Evolutionary conservation across 30 jellyfish, hydroid and myxozoan species (phyloP).

Genomic region (Aurelia sp.): DNA sequence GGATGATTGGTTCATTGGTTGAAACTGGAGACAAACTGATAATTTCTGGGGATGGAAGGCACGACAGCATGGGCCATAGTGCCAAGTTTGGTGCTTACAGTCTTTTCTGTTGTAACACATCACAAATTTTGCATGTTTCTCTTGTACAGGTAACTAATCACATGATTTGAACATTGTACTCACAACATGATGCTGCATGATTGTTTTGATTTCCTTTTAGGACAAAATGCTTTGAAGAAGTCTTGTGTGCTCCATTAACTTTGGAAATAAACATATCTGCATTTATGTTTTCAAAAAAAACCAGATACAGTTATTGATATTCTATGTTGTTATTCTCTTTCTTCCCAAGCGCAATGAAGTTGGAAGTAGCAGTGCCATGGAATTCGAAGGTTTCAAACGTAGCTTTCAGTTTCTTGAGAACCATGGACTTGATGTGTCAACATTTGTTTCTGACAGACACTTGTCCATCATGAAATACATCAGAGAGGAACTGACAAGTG

Average conservation of each 20-base stretch:
- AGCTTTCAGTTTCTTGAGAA: slow-evolving; percentile 6
- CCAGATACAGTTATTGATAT: too few relatives aligned
- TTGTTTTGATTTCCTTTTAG: too few relatives aligned
- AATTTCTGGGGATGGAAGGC: slow-evolving; percentile 30
- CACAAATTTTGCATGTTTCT: slow-evolving; percentile 24
- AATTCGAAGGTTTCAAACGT: slow-evolving; percentile 40
- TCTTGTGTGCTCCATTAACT: too few relatives aligned
- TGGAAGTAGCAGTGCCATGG: slow-evolving; percentile 63
- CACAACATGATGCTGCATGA: too few relatives aligned
- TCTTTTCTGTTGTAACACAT: slow-evolving; percentile 15
- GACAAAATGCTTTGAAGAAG: too few relatives aligned
- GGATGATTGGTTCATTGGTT: neutral
- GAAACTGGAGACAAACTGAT: slow-evolving; percentile 8
- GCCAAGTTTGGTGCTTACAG: slow-evolving; percentile 45
- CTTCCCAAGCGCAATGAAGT: slow-evolving; percentile 47
- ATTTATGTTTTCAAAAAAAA: too few relatives aligned
- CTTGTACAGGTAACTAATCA: slow-evolving; percentile 44
- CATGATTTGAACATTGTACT: too few relatives aligned
- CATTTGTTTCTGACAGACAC: slow-evolving; percentile 57
- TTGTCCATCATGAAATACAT: slow-evolving; percentile 28
- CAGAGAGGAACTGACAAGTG: slow-evolving; percentile 15
- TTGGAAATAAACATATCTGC: too few relatives aligned
- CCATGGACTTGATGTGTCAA: neutral
- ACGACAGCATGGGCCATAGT: slow-evolving; percentile 35
- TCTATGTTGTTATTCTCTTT: too few relatives aligned